These are phyloP conservation scores for Gymnosoma rotundatum DNA, from an alignment of 2,888 invertebrate genomes.

Conservation along the genomic window DNA sequence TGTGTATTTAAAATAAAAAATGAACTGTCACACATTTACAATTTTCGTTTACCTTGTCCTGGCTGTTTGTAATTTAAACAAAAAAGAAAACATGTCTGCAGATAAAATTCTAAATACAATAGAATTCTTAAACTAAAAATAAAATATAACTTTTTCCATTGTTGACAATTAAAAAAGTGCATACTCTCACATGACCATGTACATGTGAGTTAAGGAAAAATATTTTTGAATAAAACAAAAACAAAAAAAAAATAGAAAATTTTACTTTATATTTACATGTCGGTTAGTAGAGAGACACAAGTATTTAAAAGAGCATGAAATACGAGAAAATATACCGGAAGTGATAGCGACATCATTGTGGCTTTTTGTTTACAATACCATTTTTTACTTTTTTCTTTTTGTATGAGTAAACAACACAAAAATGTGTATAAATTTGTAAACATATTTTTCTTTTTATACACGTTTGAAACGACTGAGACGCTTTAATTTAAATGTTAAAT, in stretches of 20 bases:
- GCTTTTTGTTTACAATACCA: constrained; percentile 61
- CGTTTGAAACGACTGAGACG: neutral
- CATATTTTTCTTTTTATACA: neutral
- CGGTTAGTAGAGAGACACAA: constrained; percentile 39
- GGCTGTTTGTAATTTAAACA: constrained; percentile 7
- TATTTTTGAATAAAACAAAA: constrained; percentile 23
- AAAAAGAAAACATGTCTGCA: constrained; percentile 4
- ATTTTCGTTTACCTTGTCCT: constrained; percentile 14
- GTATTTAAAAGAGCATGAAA: constrained; percentile 67
- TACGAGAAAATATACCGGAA: constrained; percentile 55
- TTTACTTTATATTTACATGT: constrained; percentile 54
- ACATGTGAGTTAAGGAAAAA: constrained; percentile 29
- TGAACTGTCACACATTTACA: constrained; percentile 45
- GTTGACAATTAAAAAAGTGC: neutral
- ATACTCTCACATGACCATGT: constrained; percentile 33
- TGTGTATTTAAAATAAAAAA: neutral
- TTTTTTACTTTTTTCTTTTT: constrained; percentile 13
- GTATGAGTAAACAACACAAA: constrained; percentile 1
- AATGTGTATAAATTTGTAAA: neutral
- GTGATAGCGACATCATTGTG: constrained; percentile 66
- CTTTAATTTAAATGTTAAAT: neutral
- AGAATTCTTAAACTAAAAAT: constrained; percentile 26
- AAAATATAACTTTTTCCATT: constrained; percentile 31
- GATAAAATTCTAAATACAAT: constrained; percentile 43
- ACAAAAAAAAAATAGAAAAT: constrained; percentile 25